A percentile compares a stretch with the other conserved stretches of the same genome.
Conservation (phyloP, 1,140 invertebrate genomes). For the Bombus consobrinus region DNA sequence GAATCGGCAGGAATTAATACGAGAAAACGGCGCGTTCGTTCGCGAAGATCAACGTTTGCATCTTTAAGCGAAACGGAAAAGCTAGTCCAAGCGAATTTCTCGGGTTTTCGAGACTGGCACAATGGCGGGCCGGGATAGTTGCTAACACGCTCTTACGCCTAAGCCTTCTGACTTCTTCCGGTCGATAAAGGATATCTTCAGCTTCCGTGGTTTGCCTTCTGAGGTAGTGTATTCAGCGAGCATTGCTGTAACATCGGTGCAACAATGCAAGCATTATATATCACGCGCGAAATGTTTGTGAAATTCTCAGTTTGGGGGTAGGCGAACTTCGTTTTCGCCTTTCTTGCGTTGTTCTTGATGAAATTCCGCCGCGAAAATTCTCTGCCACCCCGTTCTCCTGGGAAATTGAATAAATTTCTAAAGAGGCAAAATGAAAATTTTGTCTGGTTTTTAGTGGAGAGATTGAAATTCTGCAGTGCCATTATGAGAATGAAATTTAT, state of each 20-base stretch:
- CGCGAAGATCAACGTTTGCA: neutral
- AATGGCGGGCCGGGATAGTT: neutral
- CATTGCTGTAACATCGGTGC: slow-evolving; percentile 4
- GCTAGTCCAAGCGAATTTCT: neutral
- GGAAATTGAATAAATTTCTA: slow-evolving; percentile 9
- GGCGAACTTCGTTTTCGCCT: neutral
- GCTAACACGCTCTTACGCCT: slow-evolving; percentile 1
- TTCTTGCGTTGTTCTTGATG: neutral
- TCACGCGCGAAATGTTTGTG: neutral
- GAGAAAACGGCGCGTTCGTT: too few species aligned
- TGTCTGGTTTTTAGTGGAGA: neutral
- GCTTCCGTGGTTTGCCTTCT: slow-evolving; percentile 11
- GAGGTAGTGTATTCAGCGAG: neutral
- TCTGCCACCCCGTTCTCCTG: neutral
- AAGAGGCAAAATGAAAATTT: neutral
- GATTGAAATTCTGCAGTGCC: neutral
- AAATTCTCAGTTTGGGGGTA: neutral
- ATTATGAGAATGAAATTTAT: neutral
- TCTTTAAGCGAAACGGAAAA: neutral
- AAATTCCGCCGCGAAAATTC: neutral
- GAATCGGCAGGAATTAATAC: neutral
- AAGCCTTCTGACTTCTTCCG: slow-evolving; percentile 10
- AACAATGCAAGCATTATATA: slow-evolving; percentile 10
- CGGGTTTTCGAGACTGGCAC: neutral
- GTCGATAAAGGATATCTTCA: slow-evolving; percentile 31